These are phyloP conservation scores for Mus minutoides DNA, from an alignment of 2,797 vertebrate genomes.

Conservation along the genomic window DNA sequence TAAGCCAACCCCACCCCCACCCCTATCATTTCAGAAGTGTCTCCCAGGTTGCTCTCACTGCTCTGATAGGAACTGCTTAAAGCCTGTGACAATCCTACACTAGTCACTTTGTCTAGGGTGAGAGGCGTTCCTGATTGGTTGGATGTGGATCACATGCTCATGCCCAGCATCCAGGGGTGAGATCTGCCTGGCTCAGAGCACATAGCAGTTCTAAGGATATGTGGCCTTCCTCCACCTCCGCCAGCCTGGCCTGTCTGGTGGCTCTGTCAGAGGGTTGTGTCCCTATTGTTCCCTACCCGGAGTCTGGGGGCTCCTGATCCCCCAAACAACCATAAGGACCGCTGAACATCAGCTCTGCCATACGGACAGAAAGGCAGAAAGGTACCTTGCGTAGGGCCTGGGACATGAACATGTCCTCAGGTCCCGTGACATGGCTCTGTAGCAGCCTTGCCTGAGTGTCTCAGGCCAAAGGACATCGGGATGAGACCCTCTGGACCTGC, in stretches of 20 bases:
- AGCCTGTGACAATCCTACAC: background rate
- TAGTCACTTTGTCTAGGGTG: background rate
- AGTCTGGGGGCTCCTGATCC: background rate
- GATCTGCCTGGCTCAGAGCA: background rate
- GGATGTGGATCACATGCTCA: background rate
- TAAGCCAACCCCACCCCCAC: background rate
- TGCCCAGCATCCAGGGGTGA: background rate
- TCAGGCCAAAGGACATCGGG: background rate
- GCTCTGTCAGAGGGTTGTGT: background rate
- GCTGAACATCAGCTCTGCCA: background rate
- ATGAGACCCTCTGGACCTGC: background rate
- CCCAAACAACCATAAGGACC: background rate
- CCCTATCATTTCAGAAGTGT: background rate
- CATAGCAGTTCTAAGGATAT: background rate
- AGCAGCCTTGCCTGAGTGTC: background rate
- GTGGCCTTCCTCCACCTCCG: background rate
- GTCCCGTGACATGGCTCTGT: background rate
- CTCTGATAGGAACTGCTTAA: background rate
- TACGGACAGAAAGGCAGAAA: background rate
- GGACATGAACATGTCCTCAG: background rate
- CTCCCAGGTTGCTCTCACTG: background rate
- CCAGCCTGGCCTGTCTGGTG: fast-evolving
- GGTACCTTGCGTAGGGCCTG: background rate
- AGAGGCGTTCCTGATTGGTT: background rate
- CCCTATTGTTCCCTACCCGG: background rate